A percentile compares a stretch with the other conserved stretches of the same genome.
These are phyloP conservation scores for Rhopalosiphum nymphaeae DNA, from an alignment of 2,888 invertebrate genomes.

Conservation along the genomic window DNA sequence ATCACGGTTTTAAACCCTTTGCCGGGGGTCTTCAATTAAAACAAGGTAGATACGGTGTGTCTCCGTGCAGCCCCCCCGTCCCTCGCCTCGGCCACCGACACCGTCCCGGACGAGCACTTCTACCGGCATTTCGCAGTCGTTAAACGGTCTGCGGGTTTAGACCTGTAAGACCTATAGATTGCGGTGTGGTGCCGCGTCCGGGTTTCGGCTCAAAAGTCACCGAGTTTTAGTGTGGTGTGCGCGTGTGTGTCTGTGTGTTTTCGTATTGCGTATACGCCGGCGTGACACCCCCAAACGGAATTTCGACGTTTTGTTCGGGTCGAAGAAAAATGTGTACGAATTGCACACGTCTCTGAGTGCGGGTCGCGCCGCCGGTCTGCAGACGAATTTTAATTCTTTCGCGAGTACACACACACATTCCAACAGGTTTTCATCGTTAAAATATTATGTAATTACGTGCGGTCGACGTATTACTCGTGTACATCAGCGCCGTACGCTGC, in stretches of 20 bases:
- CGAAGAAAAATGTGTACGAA: not conserved
- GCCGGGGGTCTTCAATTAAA: conserved; percentile 35
- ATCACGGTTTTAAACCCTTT: conserved; percentile 38
- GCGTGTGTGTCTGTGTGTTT: not conserved
- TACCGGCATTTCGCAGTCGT: conserved; percentile 11
- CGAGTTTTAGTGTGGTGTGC: not conserved
- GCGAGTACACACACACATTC: not conserved
- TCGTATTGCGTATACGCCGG: too few relatives aligned
- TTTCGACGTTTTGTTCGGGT: not conserved
- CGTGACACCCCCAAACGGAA: not conserved
- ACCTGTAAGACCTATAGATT: conserved; percentile 8
- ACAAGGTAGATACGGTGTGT: not conserved
- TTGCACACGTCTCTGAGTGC: not conserved
- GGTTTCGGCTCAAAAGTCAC: not conserved
- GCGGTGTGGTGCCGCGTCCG: not conserved
- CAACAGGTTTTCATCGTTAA: not conserved
- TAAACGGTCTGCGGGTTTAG: conserved; percentile 31
- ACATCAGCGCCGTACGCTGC: too few relatives aligned
- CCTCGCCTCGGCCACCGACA: not conserved
- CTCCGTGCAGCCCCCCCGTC: not conserved
- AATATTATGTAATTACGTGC: not conserved
- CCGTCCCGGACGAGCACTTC: not conserved
- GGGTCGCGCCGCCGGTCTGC: too few relatives aligned
- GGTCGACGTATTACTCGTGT: not conserved
- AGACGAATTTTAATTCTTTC: too few relatives aligned